A percentile compares a stretch with the other conserved stretches of the same genome.
Conservation (phyloP, 2,113 vertebrate species). For the Periophthalmodon schlosseri region DNA sequence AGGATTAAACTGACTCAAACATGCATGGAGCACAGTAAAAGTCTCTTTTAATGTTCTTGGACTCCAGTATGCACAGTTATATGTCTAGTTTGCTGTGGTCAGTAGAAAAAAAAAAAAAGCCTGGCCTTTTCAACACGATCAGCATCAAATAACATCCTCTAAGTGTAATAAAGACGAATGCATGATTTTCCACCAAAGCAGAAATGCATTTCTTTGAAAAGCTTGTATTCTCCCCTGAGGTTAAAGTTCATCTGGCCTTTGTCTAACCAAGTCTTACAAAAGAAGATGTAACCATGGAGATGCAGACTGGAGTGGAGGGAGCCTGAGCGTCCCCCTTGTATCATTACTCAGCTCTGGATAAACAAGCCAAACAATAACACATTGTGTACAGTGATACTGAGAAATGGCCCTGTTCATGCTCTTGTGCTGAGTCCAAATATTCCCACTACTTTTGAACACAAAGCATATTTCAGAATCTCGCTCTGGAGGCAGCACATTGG, state of each 20-base stretch:
- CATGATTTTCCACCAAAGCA: not conserved
- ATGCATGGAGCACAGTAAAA: too few relatives aligned
- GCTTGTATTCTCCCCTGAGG: not conserved
- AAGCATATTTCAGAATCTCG: slow-evolving; percentile 30
- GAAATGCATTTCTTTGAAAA: not conserved
- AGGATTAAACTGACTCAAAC: too few relatives aligned
- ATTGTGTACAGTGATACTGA: slow-evolving; percentile 26
- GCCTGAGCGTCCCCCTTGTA: slow-evolving; percentile 19
- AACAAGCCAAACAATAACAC: slow-evolving; percentile 43
- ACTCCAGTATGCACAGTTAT: too few relatives aligned
- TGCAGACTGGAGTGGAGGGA: slow-evolving; percentile 36
- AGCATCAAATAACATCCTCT: not conserved
- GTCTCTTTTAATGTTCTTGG: too few relatives aligned
- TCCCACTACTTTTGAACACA: slow-evolving; percentile 37
- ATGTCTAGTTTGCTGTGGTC: not conserved
- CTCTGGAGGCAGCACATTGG: slow-evolving; percentile 43
- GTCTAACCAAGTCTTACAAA: slow-evolving; percentile 30
- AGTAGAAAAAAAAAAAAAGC: not conserved
- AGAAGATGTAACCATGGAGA: slow-evolving; percentile 35
- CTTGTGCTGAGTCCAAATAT: slow-evolving; percentile 49
- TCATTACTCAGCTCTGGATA: slow-evolving; percentile 39
- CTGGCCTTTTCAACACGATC: not conserved
- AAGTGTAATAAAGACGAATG: not conserved
- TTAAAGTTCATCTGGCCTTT: slow-evolving; percentile 13
- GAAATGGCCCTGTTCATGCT: slow-evolving; percentile 18